Percentiles rank a stretch among this genome's conserved stretches.
Conservation (phyloP, 1,140 invertebrate genomes). For the Delia radicum region DNA sequence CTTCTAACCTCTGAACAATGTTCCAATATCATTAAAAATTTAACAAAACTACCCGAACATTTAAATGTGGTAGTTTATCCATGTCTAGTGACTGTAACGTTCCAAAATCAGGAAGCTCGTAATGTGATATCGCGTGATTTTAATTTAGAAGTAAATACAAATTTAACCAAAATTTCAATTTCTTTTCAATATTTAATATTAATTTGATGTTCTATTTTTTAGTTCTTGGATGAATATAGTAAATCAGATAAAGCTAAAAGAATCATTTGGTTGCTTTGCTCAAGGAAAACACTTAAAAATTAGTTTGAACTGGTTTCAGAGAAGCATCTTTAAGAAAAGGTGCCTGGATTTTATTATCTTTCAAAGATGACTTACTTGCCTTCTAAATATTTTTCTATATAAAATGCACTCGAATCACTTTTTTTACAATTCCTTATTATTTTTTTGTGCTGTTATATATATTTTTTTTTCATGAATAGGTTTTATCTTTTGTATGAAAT, state of each 20-base stretch:
- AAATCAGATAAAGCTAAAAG: slow-evolving; percentile 62
- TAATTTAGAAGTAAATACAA: slow-evolving; percentile 49
- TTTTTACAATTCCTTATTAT: too few species aligned
- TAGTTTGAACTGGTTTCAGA: not conserved
- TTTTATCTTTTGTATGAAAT: too few species aligned
- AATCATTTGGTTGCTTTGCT: slow-evolving; percentile 62
- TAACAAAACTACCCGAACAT: slow-evolving; percentile 44
- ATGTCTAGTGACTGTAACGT: slow-evolving; percentile 70
- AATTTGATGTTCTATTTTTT: slow-evolving; percentile 34
- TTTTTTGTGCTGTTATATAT: not conserved
- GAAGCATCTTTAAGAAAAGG: not conserved
- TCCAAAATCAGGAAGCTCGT: slow-evolving; percentile 43
- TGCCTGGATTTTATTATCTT: not conserved
- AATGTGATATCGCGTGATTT: slow-evolving; percentile 46
- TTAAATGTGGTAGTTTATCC: slow-evolving; percentile 81
- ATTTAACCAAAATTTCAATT: not conserved
- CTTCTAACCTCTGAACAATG: slow-evolving; percentile 47
- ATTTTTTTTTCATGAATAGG: too few species aligned
- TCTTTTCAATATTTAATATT: not conserved
- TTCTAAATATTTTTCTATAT: not conserved
- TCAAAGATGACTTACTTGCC: not conserved
- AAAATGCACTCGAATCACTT: not conserved
- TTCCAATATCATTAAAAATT: slow-evolving; percentile 47
- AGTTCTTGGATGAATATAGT: slow-evolving; percentile 68
- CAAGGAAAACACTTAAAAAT: slow-evolving; percentile 35